These are phyloP conservation scores for Chauna torquata DNA, from an alignment of 2,113 vertebrate species.

Conservation along the genomic window DNA sequence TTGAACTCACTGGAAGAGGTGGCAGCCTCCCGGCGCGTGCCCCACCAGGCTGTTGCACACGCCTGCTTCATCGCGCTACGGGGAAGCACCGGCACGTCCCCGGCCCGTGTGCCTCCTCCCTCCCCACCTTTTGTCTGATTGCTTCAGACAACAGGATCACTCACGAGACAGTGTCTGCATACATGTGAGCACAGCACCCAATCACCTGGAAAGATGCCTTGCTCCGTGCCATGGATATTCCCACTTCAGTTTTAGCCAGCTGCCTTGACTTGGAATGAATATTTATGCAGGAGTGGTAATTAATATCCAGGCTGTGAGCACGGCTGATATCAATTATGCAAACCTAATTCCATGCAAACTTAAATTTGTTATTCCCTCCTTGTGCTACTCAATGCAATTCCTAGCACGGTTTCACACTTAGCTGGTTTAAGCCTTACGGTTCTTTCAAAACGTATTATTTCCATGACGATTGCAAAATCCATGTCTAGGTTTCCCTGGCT, in stretches of 20 bases:
- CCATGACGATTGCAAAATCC: not conserved
- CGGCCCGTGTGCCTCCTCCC: not conserved
- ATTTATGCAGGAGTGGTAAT: not conserved
- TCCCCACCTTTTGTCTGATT: not conserved
- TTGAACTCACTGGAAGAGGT: not conserved
- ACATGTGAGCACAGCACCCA: not conserved
- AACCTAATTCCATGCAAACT: not conserved
- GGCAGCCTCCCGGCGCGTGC: not conserved
- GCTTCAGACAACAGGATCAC: not conserved
- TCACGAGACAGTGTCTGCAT: not conserved
- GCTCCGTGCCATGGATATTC: not conserved
- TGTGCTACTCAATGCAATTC: not conserved
- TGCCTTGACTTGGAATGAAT: not conserved
- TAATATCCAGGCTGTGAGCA: not conserved
- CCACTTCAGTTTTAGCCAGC: not conserved
- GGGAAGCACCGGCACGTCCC: not conserved
- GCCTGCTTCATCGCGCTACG: not conserved
- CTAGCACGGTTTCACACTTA: not conserved
- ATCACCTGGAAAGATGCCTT: not conserved
- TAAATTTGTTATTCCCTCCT: not conserved
- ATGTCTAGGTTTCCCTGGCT: fast-evolving
- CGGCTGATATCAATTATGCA: not conserved
- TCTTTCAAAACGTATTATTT: fast-evolving
- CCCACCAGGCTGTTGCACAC: not conserved
- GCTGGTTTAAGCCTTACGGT: not conserved